Evolutionary conservation across 2,888 invertebrate genomes (phyloP).

Genomic region (Lepeophtheirus nordmannii): DNA sequence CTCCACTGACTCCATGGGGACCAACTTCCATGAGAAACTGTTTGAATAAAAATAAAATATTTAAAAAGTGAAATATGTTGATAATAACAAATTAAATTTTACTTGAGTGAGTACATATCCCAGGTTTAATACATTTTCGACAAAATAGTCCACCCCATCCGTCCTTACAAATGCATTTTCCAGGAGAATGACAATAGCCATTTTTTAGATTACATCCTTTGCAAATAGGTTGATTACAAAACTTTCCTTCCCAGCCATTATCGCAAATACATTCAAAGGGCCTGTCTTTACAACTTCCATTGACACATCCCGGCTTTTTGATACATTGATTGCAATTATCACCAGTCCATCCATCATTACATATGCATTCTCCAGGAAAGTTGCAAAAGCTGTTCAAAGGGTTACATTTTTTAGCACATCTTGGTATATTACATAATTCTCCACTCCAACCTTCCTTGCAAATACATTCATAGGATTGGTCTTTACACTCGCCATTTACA

Average conservation of each 20-base stretch:
- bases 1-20: neutral
- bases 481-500: neutral
- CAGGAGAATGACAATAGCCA: neutral
- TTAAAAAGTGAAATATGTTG: too few relatives aligned
- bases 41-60: too few relatives aligned
- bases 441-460: neutral
- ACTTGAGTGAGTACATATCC: too few relatives aligned
- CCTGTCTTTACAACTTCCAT: neutral
- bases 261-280: neutral
- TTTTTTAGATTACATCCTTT: neutral
- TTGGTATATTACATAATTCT: neutral
- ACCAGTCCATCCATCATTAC: neutral
- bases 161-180: neutral
- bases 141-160: neutral
- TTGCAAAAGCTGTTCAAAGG: neutral
- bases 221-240: neutral
- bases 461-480: neutral
- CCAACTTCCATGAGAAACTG: neutral
- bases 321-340: neutral
- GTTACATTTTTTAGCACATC: neutral
- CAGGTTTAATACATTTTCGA: neutral
- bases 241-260: neutral
- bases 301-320: neutral
- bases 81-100: too few relatives aligned
- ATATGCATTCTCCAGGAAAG: neutral